These are phyloP conservation scores for Campylomormyrus numenius DNA, from an alignment of 2,113 vertebrate species.

Conservation along the genomic window DNA sequence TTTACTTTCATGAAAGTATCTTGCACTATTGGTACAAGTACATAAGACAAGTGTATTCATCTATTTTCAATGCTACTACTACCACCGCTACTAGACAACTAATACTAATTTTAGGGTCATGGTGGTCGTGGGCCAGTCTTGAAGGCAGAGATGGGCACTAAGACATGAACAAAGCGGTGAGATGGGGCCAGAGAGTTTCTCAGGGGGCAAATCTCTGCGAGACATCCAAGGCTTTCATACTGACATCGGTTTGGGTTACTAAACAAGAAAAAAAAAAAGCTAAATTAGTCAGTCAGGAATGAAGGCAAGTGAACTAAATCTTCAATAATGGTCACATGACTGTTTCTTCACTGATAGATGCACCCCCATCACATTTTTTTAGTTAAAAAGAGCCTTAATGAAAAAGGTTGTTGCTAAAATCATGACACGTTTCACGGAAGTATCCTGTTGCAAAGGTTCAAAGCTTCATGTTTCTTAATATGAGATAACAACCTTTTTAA, in stretches of 20 bases:
- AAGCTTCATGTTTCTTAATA: not conserved
- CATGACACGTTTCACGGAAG: not conserved
- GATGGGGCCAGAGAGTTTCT: not conserved
- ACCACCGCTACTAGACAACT: too few relatives aligned
- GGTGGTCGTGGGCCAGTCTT: not conserved
- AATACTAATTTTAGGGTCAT: not conserved
- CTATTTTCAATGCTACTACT: not conserved
- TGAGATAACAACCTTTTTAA: not conserved
- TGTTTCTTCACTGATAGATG: not conserved
- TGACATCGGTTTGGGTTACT: not conserved
- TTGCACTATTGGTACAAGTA: not conserved
- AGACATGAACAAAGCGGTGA: not conserved
- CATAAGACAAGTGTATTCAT: not conserved
- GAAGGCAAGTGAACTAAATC: not conserved
- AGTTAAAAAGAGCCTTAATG: not conserved
- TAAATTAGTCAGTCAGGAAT: not conserved
- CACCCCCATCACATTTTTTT: not conserved
- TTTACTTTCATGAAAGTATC: not conserved
- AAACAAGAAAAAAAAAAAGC: not conserved
- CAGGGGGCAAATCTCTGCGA: not conserved
- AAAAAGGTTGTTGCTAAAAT: not conserved
- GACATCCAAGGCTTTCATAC: not conserved
- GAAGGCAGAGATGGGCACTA: not conserved
- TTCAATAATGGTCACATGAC: not conserved
- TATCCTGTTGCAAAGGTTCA: not conserved